phyloP scores from a whole-genome alignment of 2,888 invertebrate genomes.

The Drosophila longiperda region DNA sequence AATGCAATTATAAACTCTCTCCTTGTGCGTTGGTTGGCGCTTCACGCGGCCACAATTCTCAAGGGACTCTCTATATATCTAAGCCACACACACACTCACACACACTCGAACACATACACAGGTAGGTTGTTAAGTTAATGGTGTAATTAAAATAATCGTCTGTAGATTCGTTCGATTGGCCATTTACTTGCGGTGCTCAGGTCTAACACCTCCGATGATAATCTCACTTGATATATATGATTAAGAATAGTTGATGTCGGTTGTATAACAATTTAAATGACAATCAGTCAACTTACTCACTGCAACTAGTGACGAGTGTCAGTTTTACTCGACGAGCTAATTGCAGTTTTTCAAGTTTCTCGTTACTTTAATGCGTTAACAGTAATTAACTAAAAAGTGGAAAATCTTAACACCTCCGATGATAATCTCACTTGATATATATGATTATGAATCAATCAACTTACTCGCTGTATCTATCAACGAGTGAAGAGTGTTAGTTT shows the following conservation, averaged over 20 bases:
- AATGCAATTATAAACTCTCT: conserved; percentile 72
- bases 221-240: conserved; percentile 24
- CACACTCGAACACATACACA: neutral
- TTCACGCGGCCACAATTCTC: conserved; percentile 17
- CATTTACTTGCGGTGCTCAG: conserved; percentile 2
- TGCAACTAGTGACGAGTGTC: neutral
- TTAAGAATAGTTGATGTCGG: conserved; percentile 39
- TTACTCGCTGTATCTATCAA: neutral
- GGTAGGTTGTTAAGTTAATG: conserved; percentile 20
- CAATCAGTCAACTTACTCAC: conserved; percentile 17
- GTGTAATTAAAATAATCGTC: conserved; percentile 38
- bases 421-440: conserved; percentile 15
- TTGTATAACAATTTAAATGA: conserved; percentile 20
- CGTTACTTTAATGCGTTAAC: no score
- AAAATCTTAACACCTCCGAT: conserved; percentile 12
- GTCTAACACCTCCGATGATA: conserved; percentile 15
- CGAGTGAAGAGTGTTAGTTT: neutral
- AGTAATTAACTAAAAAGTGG: no score
- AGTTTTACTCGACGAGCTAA: no score
- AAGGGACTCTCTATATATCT: conserved; percentile 12
- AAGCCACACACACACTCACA: neutral
- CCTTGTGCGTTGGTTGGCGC: conserved; percentile 31
- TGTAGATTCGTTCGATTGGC: neutral
- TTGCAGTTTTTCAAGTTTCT: no score
- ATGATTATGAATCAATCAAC: conserved; percentile 33